phyloP scores from a whole-genome alignment of 1,140 invertebrate genomes.

The Drosophila paulistorum region DNA sequence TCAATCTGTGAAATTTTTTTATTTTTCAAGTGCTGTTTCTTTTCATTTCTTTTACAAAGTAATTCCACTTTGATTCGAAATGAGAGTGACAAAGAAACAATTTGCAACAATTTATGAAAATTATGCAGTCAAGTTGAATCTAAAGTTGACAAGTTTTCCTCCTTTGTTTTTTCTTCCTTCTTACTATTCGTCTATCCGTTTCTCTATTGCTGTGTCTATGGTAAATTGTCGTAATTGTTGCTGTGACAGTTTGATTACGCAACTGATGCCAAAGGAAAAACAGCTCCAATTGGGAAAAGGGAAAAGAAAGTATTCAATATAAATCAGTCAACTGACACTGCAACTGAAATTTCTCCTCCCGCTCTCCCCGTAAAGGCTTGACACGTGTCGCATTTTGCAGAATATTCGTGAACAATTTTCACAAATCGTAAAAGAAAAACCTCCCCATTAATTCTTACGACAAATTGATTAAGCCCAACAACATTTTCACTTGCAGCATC shows the following conservation, averaged over 20 bases:
- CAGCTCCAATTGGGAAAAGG: slow-evolving; percentile 35
- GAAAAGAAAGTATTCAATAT: slow-evolving; percentile 44
- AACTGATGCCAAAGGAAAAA: slow-evolving; percentile 41
- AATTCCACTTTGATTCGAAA: neutral
- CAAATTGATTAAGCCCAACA: slow-evolving; percentile 79
- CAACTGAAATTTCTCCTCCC: slow-evolving; percentile 12
- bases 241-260: slow-evolving; percentile 70
- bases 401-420: slow-evolving; percentile 27
- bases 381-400: slow-evolving; percentile 59
- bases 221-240: slow-evolving; percentile 70
- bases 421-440: slow-evolving; percentile 23
- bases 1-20: neutral
- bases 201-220: slow-evolving; percentile 24
- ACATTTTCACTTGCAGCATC: slow-evolving; percentile 67
- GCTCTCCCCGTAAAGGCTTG: slow-evolving; percentile 24
- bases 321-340: slow-evolving; percentile 44
- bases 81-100: slow-evolving; percentile 47
- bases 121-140: slow-evolving; percentile 53
- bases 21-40: neutral
- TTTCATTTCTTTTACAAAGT: too few species aligned
- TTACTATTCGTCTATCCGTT: neutral
- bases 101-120: slow-evolving; percentile 79
- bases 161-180: slow-evolving; percentile 15
- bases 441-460: slow-evolving; percentile 78
- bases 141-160: slow-evolving; percentile 25